Conservation (phyloP, 2,888 invertebrate species). For the Lysandra coridon region DNA sequence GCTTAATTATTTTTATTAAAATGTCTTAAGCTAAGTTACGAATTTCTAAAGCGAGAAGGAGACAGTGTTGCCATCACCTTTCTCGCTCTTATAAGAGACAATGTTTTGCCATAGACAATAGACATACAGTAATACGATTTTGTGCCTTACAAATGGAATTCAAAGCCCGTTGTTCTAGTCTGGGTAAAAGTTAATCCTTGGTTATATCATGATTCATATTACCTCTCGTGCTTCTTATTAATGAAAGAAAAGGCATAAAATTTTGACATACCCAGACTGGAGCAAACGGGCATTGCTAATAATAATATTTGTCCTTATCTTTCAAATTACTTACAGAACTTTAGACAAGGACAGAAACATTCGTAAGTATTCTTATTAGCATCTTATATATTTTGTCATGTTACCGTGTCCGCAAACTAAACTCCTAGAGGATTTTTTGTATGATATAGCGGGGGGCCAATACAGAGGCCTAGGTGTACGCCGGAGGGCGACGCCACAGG, state of each 20-base stretch:
- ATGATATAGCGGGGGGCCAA: constrained; percentile 10
- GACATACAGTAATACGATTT: not conserved
- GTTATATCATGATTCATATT: not conserved
- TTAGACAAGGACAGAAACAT: not conserved
- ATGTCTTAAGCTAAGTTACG: not conserved
- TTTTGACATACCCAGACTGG: not conserved
- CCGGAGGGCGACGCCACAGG: not conserved
- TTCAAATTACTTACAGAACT: not conserved
- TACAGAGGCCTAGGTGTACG: not conserved
- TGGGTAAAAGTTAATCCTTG: not conserved
- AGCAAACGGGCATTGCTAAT: not conserved
- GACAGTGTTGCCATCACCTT: not conserved
- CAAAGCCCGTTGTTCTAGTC: not conserved
- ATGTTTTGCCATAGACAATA: not conserved
- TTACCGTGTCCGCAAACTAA: not conserved
- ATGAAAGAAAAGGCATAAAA: not conserved
- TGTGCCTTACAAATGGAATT: not conserved
- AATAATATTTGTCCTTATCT: not conserved
- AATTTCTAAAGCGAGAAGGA: not conserved
- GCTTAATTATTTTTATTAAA: not conserved
- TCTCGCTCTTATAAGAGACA: not conserved
- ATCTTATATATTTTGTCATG: not conserved
- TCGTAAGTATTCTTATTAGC: not conserved
- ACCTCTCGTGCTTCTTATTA: not conserved
- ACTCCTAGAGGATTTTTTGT: not conserved